A percentile compares a stretch with the other conserved stretches of the same genome.
phyloP scores from a whole-genome alignment of 1,140 invertebrate genomes.

The Heliconius melpomene region DNA sequence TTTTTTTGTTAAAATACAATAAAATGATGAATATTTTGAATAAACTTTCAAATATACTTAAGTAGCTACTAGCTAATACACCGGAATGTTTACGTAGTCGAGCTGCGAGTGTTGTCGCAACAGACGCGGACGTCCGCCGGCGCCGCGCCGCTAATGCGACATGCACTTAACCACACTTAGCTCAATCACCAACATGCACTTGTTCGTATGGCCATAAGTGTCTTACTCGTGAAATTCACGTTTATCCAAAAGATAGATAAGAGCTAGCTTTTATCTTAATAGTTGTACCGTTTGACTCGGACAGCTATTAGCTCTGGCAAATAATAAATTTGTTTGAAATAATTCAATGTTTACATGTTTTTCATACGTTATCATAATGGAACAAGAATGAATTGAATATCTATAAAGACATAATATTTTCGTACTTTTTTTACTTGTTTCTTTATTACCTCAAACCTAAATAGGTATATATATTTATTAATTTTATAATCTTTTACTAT shows the following conservation, averaged over 20 bases:
- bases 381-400: not conserved
- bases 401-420: not conserved
- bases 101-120: slow-evolving; percentile 54
- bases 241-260: slow-evolving; percentile 21
- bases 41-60: not conserved
- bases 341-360: not conserved
- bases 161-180: slow-evolving; percentile 59
- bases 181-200: slow-evolving; percentile 49
- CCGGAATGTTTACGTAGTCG: slow-evolving; percentile 58
- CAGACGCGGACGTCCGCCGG: slow-evolving; percentile 64
- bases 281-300: not conserved
- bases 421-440: not conserved
- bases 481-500: too few relatives aligned
- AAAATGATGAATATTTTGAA: not conserved
- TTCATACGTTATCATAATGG: not conserved
- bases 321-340: not conserved
- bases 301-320: not conserved
- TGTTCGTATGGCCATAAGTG: slow-evolving; percentile 36
- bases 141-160: slow-evolving; percentile 67
- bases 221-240: slow-evolving; percentile 30
- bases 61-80: slow-evolving; percentile 43
- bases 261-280: slow-evolving; percentile 18
- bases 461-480: not conserved
- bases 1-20: not conserved
- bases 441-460: not conserved